Evolutionary conservation across 2,797 vertebrate genomes (phyloP), one percentile per base, ranked within the genome.

Genomic region (Zenarchopterus dispar): DNA sequence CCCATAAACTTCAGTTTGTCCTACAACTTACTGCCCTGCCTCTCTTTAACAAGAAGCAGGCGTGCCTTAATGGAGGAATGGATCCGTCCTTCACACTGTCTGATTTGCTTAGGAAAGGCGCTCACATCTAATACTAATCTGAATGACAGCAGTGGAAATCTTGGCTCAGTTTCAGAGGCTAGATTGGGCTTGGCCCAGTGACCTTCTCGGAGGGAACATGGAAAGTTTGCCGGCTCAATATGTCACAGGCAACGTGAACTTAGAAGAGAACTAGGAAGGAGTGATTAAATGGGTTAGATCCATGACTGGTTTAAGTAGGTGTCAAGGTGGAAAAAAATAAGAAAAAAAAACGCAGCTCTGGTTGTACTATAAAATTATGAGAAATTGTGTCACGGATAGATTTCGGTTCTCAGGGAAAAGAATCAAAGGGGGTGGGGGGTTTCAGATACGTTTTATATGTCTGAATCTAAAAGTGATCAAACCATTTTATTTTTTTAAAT

Each of bases 91-190:
- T 93, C 91, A 93, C 92, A 91, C 85, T 87, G 89, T 88, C 90
- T 91, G 88, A 93, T 90, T 91, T 91, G 91, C 91, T 91, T 90
- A 85, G 88, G 84, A 86, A 90, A 91, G 76, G 85, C 87, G 79
- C 82, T 89, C 89, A 88, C 81, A 75, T 91, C 86, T 88, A 88
- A 91, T 89, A 85, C 91, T 93, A 91, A 93, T 93, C 91, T 92
- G 89, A 92, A 88, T 80, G 88, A 90, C 91, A 90, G 87, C 81
- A 84, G 86, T 85, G 84, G 80, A 91, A 91, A 91, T 92, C 91
- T 93, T 93, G 93, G 93, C 92, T 86, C 78, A 13, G 75, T 93
- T 93, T 91, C 92, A 93, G 89, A 89, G 88, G 87, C 90, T 85
- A 81, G 88, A 89, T 92, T 92, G 86, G 89, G 87, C 76, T 85